Evolutionary conservation across 2,113 vertebrate species (phyloP).

Genomic region (Phaethon lepturus): DNA sequence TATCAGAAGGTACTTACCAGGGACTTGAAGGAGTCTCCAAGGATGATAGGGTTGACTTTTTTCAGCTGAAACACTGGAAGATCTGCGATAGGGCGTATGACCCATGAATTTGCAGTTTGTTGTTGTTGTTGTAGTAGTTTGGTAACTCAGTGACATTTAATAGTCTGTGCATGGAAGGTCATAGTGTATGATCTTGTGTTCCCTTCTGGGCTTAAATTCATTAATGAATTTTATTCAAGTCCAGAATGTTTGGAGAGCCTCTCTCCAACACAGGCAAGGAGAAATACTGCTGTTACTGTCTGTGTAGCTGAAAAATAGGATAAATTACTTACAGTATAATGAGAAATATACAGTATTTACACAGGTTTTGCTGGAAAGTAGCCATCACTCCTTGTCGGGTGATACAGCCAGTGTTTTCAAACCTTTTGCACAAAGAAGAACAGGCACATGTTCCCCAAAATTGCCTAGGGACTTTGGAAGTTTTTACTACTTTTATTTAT

Average conservation of each 20-base stretch:
- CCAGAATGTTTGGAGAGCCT: neutral
- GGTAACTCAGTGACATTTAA: neutral
- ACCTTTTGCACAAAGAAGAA: neutral
- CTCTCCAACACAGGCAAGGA: neutral
- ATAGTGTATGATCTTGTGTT: neutral
- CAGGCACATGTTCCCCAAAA: neutral
- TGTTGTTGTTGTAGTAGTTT: neutral
- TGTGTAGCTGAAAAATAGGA: no score
- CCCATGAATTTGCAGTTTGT: neutral
- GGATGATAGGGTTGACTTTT: neutral
- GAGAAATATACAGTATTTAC: neutral
- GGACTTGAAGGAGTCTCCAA: neutral
- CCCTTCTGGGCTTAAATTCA: neutral
- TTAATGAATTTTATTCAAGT: neutral
- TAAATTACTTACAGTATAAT: neutral
- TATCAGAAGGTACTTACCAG: neutral
- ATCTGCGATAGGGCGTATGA: neutral
- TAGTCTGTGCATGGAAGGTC: neutral
- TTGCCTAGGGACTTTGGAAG: neutral
- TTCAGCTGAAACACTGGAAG: neutral
- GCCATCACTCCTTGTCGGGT: neutral
- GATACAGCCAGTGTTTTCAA: neutral
- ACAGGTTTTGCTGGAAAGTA: neutral
- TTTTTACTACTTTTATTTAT: neutral
- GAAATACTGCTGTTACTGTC: no score